Base-by-base conservation (phyloP, 1,140 invertebrate genomes). In the Drosophila kurseongensis region DNA sequence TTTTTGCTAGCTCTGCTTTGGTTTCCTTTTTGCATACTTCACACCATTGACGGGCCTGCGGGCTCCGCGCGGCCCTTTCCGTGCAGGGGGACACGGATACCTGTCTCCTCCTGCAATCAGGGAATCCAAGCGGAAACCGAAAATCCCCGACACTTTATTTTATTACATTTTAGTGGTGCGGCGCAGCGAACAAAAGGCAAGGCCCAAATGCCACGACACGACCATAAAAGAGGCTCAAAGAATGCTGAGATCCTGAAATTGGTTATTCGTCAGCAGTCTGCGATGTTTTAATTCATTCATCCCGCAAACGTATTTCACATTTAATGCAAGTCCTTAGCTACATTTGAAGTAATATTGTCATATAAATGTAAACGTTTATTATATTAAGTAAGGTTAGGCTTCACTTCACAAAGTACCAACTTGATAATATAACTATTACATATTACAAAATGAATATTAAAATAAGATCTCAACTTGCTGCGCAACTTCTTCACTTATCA, bases 141-240 rank as follows among this genome's bases (percentile, higher is more conserved):
- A 75, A 82, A 78, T 78, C 57, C 69, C 66, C 80, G 66, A 83
- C 75, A 83, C 75, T 83, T 83, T 83, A 83, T 83, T 83, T 83
- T 78, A 83, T 83, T 83, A 78, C 80, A 72, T 72, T 78, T 83
- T 78, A 75, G 65, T 83, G 54, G 63, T 56, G 51, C 60, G 18
- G 56, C 40, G 32, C 71, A 35, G 32, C 50, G 10, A 18, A 52
- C 50, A 36, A 52, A 35, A 52, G 32, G 32, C 50, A 12, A 32
- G 35, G 71, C 40, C 40, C 48, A 42, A 68, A 54, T 48, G 36
- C 29, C 48, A 38, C 38, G 27, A 55, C 35, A 72, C 38, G 47
- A 12, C 40, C 68, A 67, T 57, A 61, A 75, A 56, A 18, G 42
- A 50, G 36, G 44, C 54, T 32, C 57, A 9, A 45, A 72, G 59